Evolutionary conservation across 2,888 invertebrate genomes (phyloP).

Genomic region (Sesamia inferens): DNA sequence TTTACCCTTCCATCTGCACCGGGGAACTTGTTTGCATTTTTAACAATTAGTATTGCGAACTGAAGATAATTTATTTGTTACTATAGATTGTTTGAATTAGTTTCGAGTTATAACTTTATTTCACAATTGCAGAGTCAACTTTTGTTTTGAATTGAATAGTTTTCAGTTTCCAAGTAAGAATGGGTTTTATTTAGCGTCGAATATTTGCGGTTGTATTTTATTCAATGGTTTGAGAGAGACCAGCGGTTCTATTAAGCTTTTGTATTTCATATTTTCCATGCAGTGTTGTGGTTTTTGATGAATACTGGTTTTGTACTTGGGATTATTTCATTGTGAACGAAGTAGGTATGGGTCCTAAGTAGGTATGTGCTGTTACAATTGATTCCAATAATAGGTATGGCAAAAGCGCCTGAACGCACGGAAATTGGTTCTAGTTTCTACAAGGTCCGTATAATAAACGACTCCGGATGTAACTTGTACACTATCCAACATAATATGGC

Average conservation of each 20-base stretch:
- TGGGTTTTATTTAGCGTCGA: slow-evolving; percentile 31
- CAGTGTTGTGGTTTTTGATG: slow-evolving; percentile 21
- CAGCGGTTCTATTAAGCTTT: slow-evolving; percentile 9
- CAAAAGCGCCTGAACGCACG: too few relatives aligned
- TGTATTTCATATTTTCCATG: slow-evolving; percentile 28
- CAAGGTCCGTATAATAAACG: too few relatives aligned
- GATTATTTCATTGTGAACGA: not conserved
- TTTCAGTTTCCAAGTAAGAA: slow-evolving; percentile 43
- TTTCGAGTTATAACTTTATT: slow-evolving; percentile 45
- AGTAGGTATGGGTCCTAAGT: too few relatives aligned
- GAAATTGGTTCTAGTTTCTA: too few relatives aligned
- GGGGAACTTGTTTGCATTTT: slow-evolving; percentile 57
- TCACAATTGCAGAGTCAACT: slow-evolving; percentile 15
- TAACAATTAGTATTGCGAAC: slow-evolving; percentile 52
- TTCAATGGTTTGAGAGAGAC: slow-evolving; percentile 20
- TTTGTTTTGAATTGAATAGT: slow-evolving; percentile 40
- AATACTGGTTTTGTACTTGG: not conserved
- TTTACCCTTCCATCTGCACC: slow-evolving; percentile 45
- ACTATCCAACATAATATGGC: too few relatives aligned
- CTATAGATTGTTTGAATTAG: slow-evolving; percentile 43
- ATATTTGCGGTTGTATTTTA: slow-evolving; percentile 40
- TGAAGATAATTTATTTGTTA: slow-evolving; percentile 39
- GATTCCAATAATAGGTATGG: too few relatives aligned
- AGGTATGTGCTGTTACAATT: too few relatives aligned
- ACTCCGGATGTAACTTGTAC: too few relatives aligned